Base-by-base conservation (phyloP, 2,797 vertebrate species). In the Danio jaintianensis region DNA sequence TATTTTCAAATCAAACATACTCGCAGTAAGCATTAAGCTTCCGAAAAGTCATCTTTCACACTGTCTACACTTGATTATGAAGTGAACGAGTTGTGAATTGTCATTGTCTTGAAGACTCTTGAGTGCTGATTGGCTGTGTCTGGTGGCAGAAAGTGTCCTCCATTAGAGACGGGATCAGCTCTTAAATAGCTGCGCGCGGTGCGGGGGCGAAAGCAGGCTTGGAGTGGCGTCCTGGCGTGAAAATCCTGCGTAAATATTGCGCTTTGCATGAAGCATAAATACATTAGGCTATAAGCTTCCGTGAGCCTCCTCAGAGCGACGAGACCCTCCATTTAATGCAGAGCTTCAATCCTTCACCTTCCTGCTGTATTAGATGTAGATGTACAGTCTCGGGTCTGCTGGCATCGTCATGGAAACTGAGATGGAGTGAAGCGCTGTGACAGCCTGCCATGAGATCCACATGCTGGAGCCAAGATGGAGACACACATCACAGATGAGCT, bases 321-420 rank as follows among this genome's bases (percentile, higher is more conserved):
- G 69, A 79, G 72, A 18, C 82, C 63, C 73, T 80, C 72, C 72
- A 70, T 80, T n/a, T 79, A 83, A 63, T 56, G 71, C 66, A 70
- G 55, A 55, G 66, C 82, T 64, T 64, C 59, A n/a, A 53, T 74
- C 48, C 50, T 63, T 75, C 69, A 69, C 47, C 20, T 63, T 56
- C 58, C 78, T 45, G 63, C 73, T 84, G 75, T 82, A 77, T 77
- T 84, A 88, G 88, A 90, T 87, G 90, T 89, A 86, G 85, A 91
- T 85, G 81, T 91, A 89, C 90, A 89, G 85, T 85, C 86, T 79
- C 90, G 92, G 91, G 87, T 92, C 90, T 89, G 83, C 90, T 92
- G 89, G 91, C 91, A 92, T 94, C 91, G 91, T 93, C 92, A 94
- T 94, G 93, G 93, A 92, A 94, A 94, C 93, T 55, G 74, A 64